Percentiles rank a stretch among this genome's conserved stretches.
Evolutionary conservation across 53 echinoderm and acorn worm genomes (phyloP).

Genomic region (Hippasteria phrygiana): DNA sequence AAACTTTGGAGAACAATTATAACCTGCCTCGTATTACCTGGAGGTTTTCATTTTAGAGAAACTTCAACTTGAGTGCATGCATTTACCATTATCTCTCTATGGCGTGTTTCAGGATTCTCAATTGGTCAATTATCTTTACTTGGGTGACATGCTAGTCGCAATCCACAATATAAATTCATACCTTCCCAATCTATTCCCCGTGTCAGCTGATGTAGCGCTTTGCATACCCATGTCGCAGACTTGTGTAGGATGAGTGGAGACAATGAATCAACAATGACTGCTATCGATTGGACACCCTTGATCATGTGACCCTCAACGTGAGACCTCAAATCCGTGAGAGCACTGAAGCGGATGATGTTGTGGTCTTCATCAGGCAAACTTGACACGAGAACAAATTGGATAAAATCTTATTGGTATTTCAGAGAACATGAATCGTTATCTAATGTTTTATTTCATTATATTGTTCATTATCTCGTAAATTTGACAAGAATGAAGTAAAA

Average conservation of each 20-base stretch:
- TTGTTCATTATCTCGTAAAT: no score
- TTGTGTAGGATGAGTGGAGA: slow-evolving; percentile 76
- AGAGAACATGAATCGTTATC: no score
- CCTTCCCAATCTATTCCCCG: slow-evolving; percentile 64
- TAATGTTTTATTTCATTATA: no score
- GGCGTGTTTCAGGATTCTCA: no score
- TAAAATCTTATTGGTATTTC: no score
- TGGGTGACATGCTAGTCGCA: neutral
- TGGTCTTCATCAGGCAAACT: slow-evolving; percentile 17
- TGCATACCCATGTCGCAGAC: slow-evolving; percentile 62
- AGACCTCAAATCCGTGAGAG: slow-evolving; percentile 27
- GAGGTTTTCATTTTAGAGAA: no score
- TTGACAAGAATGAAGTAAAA: no score
- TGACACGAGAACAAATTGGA: neutral
- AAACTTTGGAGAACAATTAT: no score
- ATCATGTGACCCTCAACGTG: slow-evolving; percentile 38
- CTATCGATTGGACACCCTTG: slow-evolving; percentile 38
- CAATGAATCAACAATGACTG: slow-evolving; percentile 79
- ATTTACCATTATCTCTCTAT: no score
- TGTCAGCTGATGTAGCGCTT: slow-evolving; percentile 69
- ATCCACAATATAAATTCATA: neutral
- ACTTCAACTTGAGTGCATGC: no score
- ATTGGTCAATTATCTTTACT: no score
- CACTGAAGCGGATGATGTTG: slow-evolving; percentile 24
- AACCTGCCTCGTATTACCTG: no score